phyloP scores from a whole-genome alignment of 2,113 vertebrate species.

The Orientallactaga bullata region DNA sequence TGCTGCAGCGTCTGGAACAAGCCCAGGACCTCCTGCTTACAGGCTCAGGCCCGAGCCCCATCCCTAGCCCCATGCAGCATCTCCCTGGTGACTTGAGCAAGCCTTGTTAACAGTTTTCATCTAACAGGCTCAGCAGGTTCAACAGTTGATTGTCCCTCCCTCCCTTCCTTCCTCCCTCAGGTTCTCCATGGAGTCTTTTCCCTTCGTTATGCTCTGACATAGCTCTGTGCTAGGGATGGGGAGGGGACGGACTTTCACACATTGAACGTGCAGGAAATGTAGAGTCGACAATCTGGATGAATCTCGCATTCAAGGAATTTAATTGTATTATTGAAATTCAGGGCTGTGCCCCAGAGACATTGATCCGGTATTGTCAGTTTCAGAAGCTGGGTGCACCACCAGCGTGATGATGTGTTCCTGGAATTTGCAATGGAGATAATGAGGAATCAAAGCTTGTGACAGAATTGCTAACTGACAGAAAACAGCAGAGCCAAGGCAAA shows the following conservation, averaged over 20 bases:
- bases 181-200: slow-evolving; percentile 82
- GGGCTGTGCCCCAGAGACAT: slow-evolving; percentile 82
- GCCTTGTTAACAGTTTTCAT: slow-evolving; percentile 84
- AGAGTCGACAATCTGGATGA: slow-evolving; percentile 82
- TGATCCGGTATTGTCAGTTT: slow-evolving; percentile 85
- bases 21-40: slow-evolving; percentile 78
- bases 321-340: slow-evolving; percentile 89
- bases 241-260: slow-evolving; percentile 66
- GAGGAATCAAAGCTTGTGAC: slow-evolving; percentile 85
- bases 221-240: slow-evolving; percentile 66
- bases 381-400: slow-evolving; percentile 75
- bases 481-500: slow-evolving; percentile 83
- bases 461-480: slow-evolving; percentile 85
- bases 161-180: slow-evolving; percentile 77
- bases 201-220: slow-evolving; percentile 81
- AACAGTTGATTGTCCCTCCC: slow-evolving; percentile 86
- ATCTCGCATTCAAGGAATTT: slow-evolving; percentile 84
- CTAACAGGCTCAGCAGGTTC: slow-evolving; percentile 85
- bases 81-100: slow-evolving; percentile 82
- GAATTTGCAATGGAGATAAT: slow-evolving; percentile 82
- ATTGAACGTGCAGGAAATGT: slow-evolving; percentile 82
- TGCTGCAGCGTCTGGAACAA: slow-evolving; percentile 73
- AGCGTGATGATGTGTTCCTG: slow-evolving; percentile 83
- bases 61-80: slow-evolving; percentile 74
- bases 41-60: slow-evolving; percentile 83